A percentile compares a stretch with the other conserved stretches of the same genome.
phyloP scores from a whole-genome alignment of 2,113 vertebrate genomes.

The Misgurnus mizolepis region DNA sequence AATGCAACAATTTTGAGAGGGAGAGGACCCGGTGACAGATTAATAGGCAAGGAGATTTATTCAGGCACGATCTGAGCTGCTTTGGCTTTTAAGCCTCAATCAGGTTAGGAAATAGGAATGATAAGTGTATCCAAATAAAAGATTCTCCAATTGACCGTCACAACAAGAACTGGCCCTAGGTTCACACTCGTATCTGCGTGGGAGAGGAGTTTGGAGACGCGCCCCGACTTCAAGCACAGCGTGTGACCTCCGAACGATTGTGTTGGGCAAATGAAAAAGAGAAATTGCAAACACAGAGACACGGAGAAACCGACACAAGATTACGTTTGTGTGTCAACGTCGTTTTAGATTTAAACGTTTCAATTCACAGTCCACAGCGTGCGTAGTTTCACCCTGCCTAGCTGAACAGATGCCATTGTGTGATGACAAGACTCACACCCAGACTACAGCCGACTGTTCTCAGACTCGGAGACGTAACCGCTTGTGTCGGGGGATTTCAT shows the following conservation, averaged over 20 bases:
- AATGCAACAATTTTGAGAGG: constrained; percentile 68
- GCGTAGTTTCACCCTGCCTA: constrained; percentile 37
- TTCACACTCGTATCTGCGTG: constrained; percentile 51
- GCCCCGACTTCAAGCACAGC: constrained; percentile 64
- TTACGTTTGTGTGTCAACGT: constrained; percentile 59
- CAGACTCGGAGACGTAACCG: not conserved
- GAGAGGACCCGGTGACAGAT: constrained; percentile 70
- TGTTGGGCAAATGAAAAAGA: constrained; percentile 64
- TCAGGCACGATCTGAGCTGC: constrained; percentile 79
- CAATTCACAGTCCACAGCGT: constrained; percentile 60
- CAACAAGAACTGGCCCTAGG: constrained; percentile 67
- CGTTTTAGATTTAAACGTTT: constrained; percentile 62
- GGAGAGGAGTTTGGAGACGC: constrained; percentile 53
- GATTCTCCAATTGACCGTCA: constrained; percentile 77
- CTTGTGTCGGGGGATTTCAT: not conserved
- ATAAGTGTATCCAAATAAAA: constrained; percentile 75
- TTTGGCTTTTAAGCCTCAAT: constrained; percentile 80
- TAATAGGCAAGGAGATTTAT: constrained; percentile 79
- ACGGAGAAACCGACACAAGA: constrained; percentile 57
- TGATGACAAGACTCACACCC: constrained; percentile 33
- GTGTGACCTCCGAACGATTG: constrained; percentile 54
- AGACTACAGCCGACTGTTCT: constrained; percentile 25
- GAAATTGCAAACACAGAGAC: constrained; percentile 61
- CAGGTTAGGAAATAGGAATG: constrained; percentile 74
- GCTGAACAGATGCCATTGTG: constrained; percentile 47